Base-by-base conservation (phyloP, 2,888 invertebrate genomes). In the Conistra vaccinii region DNA sequence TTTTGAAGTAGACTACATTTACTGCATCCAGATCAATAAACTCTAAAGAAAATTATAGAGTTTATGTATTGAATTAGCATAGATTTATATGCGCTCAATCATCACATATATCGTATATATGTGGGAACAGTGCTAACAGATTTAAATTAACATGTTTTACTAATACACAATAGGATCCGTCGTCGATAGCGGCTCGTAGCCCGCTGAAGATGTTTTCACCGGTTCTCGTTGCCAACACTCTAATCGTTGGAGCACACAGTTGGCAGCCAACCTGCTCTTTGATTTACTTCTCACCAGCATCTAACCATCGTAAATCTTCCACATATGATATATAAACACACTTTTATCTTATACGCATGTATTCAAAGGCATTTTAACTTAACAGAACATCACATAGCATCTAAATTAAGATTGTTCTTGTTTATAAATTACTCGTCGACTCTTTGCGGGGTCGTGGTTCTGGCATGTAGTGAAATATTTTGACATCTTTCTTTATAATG, bases 241-340 rank as follows among this genome's bases (percentile, higher is more conserved):
- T 93, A 92, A 93, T 93, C 92, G 91, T 84, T 87, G 85, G 79
- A 85, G 87, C 90, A 87, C 85, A 87, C 91, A 92, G 91, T 96
- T 96, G 96, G 96, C 96, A 95, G 87, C 90, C 91, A 91, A 90
- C 90, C 79, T 79, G 85, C 89, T 88, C 91, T 94, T 93, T 96
- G 96, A 96, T 96, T 95, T 96, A 95, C 93, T 93, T 93, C 94
- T 94, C 95, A 94, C 91, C 94, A 94, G 91, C 91, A 91, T 89
- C 90, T 89, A 90, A 88, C 86, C 85, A 87, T 90, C 91, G 90
- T 93, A 93, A 91, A 93, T 93, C 90, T 89, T 89, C 85, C 82
- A 86, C 89, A 85, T 85, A 80, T 80, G 76, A 78, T 83, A 83
- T 88, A 80, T 83, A 88, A 77, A 87, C 73, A 79, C 79, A 86